Base-by-base conservation (phyloP, 2,797 vertebrate genomes). In the Selene dorsalis region DNA sequence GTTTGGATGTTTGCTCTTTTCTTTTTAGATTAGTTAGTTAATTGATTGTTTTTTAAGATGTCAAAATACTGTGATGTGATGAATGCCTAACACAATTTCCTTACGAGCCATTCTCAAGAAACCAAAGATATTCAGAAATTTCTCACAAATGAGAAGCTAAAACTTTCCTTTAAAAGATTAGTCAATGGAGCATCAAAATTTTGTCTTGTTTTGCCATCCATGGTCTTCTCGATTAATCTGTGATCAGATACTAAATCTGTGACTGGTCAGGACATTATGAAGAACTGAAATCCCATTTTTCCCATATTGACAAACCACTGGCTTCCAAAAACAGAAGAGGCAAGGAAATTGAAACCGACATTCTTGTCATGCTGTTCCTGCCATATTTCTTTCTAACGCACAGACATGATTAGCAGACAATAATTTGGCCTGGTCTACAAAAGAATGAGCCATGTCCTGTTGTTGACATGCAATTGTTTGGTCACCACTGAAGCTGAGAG, bases 391-490 rank as follows among this genome's bases (percentile, higher is more conserved):
- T 67, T 84, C 32, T n/a, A 67, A 60, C 39, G 35, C 63, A 47
- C 30, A 16, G 6, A 45, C 56, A 41, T 81, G 47, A 74, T 83
- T 73, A 35, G 24, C 50, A 35, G 48, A 86, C 75, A 79, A 66
- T 77, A 41, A 74, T 79, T 76, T 85, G 60, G 73, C 79, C 52
- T 24, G 39, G 32, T 75, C 26, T 60, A 48, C 50, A 80, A 69
- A 82, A 84, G 69, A 88, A 77, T 64, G 68, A 73, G 66, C 75
- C 75, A 77, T 45, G 69, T 88, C 84, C 80, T 88, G 84, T 82
- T 89, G 69, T 75, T 71, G 73, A 78, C 50, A 45, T 64, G 61
- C 38, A 71, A 69, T 84, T 89, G 86, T 88, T 87, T 0, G 2
- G 53, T 59, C 41, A 43, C 70, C 6, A 22, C 20, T 73, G 38